A percentile compares a stretch with the other conserved stretches of the same genome.
Evolutionary conservation across 2,888 invertebrate species (phyloP).

Genomic region (Macaria notata): DNA sequence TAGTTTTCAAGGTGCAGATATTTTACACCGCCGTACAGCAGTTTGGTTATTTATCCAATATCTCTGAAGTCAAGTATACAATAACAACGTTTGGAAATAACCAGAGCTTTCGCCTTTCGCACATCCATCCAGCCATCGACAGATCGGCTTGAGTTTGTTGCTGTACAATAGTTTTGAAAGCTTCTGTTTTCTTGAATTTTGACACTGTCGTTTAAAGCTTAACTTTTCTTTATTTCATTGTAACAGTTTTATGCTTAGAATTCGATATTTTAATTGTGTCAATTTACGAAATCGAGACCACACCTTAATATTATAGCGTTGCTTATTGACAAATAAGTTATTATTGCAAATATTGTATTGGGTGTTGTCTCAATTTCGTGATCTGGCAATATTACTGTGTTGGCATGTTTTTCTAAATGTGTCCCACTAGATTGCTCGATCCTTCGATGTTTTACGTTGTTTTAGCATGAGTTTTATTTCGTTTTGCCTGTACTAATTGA

Average conservation of each 20-base stretch:
- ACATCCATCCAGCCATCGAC: slow-evolving; percentile 64
- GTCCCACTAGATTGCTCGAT: slow-evolving; percentile 69
- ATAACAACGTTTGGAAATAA: slow-evolving; percentile 68
- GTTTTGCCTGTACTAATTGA: slow-evolving; percentile 61
- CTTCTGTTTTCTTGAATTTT: slow-evolving; percentile 65
- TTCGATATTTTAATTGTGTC: slow-evolving; percentile 35
- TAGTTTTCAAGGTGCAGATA: slow-evolving; percentile 72
- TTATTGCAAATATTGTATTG: too few relatives aligned
- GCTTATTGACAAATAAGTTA: too few relatives aligned
- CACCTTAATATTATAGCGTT: too few relatives aligned
- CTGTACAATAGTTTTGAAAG: slow-evolving; percentile 76
- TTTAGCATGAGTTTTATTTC: slow-evolving; percentile 72
- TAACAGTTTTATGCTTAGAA: slow-evolving; percentile 53
- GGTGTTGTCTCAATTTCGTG: slow-evolving; percentile 33
- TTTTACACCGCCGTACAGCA: slow-evolving; percentile 66
- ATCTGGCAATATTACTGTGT: slow-evolving; percentile 47
- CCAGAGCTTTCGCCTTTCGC: slow-evolving; percentile 63
- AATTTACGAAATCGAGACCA: slow-evolving; percentile 38
- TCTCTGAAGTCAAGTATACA: slow-evolving; percentile 79
- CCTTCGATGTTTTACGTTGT: slow-evolving; percentile 54
- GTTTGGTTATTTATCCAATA: slow-evolving; percentile 64
- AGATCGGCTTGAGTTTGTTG: slow-evolving; percentile 66
- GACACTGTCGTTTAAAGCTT: slow-evolving; percentile 66
- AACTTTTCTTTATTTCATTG: slow-evolving; percentile 64
- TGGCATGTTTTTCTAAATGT: slow-evolving; percentile 69